phyloP scores from a whole-genome alignment of 2,113 vertebrate species.

The Podilymbus podiceps region DNA sequence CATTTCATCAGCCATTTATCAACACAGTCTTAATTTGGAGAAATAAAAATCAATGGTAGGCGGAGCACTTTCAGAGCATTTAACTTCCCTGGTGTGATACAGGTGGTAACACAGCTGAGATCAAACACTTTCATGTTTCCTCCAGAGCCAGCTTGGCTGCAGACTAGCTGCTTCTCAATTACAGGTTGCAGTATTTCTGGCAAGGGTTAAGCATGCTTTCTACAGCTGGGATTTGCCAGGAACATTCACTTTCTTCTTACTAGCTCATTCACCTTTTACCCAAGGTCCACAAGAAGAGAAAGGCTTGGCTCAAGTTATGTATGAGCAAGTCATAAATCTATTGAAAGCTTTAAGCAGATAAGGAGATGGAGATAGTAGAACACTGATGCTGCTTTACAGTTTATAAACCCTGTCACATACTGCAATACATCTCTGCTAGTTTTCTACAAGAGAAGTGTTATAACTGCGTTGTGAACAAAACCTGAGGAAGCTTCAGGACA shows the following conservation, averaged over 20 bases:
- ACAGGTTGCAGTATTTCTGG: conserved; percentile 24
- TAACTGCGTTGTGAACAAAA: not conserved
- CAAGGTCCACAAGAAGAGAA: not conserved
- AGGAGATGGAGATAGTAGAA: not conserved
- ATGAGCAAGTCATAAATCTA: not conserved
- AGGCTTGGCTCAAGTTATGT: not conserved
- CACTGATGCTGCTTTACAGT: not conserved
- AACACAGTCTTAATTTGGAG: conserved; percentile 33
- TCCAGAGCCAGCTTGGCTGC: conserved; percentile 58
- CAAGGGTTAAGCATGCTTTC: not conserved
- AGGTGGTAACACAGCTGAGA: conserved; percentile 62
- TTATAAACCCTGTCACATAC: not conserved
- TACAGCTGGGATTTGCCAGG: not conserved
- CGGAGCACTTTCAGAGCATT: conserved; percentile 31
- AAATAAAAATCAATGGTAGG: conserved; percentile 56
- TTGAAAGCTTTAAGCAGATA: not conserved
- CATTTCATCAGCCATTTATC: conserved; percentile 54
- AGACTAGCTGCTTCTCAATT: conserved; percentile 12
- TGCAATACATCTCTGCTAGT: not conserved
- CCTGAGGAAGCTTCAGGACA: not conserved
- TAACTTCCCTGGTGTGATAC: conserved; percentile 43
- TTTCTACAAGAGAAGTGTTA: not conserved
- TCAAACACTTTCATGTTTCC: conserved; percentile 28
- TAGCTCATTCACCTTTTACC: not conserved
- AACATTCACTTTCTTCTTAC: not conserved